Conservation (phyloP, 2,888 invertebrate genomes). For the Uloborus plumipes region DNA sequence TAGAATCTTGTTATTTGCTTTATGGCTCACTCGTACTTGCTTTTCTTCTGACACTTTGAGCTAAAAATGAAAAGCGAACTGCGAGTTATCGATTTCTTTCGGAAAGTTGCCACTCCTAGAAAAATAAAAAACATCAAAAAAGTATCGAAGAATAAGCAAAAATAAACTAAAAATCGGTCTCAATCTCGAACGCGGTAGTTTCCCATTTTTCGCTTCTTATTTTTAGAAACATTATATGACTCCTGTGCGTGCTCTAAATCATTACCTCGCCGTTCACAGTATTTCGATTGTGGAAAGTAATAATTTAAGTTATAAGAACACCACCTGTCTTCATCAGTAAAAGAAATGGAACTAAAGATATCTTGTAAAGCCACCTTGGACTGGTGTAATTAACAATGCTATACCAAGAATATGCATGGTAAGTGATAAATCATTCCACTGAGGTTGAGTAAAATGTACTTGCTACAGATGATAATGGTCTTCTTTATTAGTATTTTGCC, state of each 20-base stretch:
- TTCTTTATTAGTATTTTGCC: no score
- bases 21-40: slow-evolving; percentile 15
- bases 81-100: slow-evolving; percentile 10
- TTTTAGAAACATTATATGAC: slow-evolving; percentile 31
- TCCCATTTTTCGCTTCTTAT: slow-evolving; percentile 34
- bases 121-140: no score
- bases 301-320: slow-evolving; percentile 30
- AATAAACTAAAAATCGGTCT: no score
- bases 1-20: slow-evolving; percentile 39
- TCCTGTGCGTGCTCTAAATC: slow-evolving; percentile 36
- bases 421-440: neutral
- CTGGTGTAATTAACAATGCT: slow-evolving; percentile 32
- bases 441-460: no score
- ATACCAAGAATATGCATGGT: neutral
- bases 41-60: slow-evolving; percentile 29
- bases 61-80: neutral
- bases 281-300: slow-evolving; percentile 2
- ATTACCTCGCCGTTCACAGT: slow-evolving; percentile 7
- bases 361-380: slow-evolving; percentile 13
- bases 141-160: no score
- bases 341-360: slow-evolving; percentile 24
- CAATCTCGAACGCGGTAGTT: neutral
- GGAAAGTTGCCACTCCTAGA: no score
- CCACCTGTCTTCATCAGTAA: slow-evolving; percentile 22
- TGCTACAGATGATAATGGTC: no score